Percentiles rank a stretch among this genome's conserved stretches.
Evolutionary conservation across 1,140 invertebrate species (phyloP).

Genomic region (Patella vulgata): DNA sequence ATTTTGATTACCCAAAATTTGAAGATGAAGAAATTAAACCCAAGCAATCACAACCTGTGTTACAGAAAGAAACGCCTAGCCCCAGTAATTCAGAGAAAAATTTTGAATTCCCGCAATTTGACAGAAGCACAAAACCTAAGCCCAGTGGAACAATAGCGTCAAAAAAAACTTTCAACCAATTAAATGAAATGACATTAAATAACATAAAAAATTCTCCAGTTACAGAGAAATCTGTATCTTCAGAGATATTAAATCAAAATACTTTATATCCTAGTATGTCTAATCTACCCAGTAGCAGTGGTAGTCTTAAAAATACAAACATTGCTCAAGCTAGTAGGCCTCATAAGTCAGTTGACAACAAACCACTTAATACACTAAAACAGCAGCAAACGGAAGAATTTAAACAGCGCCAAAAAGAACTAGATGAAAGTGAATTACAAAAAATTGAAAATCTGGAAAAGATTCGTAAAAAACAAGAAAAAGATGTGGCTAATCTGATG

Average conservation of each 20-base stretch:
- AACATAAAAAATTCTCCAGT: too few species aligned
- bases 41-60: not conserved
- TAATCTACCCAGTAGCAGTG: too few species aligned
- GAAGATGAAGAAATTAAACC: constrained; percentile 58
- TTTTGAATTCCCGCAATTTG: constrained; percentile 36
- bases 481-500: constrained; percentile 57
- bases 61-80: constrained; percentile 4
- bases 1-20: constrained; percentile 67
- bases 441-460: constrained; percentile 65
- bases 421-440: constrained; percentile 64
- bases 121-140: constrained; percentile 48
- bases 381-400: constrained; percentile 68
- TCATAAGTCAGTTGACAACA: not conserved
- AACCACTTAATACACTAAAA: constrained; percentile 33
- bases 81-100: constrained; percentile 8
- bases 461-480: constrained; percentile 69
- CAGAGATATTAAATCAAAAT: too few species aligned
- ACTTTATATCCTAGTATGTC: too few species aligned
- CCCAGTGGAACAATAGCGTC: too few species aligned
- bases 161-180: too few species aligned
- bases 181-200: too few species aligned
- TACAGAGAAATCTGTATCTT: too few species aligned
- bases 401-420: constrained; percentile 66
- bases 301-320: constrained; percentile 1
- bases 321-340: not conserved